A percentile compares a stretch with the other conserved stretches of the same genome.
Conservation (phyloP, 2,888 invertebrate species). For the Sinohyriopsis cumingii region DNA sequence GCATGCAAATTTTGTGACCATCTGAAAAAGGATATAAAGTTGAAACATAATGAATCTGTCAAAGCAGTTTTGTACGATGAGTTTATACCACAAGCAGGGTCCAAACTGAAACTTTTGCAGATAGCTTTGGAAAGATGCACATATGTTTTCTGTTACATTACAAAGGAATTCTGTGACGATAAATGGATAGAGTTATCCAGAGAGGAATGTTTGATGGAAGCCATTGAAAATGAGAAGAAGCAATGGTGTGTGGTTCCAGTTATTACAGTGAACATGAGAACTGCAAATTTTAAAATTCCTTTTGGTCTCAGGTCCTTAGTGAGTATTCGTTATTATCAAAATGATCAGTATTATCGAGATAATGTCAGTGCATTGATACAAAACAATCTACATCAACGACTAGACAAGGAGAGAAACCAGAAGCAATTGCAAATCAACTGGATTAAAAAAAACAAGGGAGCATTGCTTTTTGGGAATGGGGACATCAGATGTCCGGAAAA, state of each 20-base stretch:
- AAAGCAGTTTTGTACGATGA: constrained; percentile 47
- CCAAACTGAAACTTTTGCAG: constrained; percentile 32
- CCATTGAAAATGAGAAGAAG: constrained; percentile 51
- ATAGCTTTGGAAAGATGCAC: constrained; percentile 50
- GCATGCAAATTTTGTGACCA: constrained; percentile 43
- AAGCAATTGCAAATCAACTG: too few relatives aligned
- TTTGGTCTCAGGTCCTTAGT: constrained; percentile 19
- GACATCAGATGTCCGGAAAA: too few relatives aligned
- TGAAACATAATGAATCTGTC: constrained; percentile 21
- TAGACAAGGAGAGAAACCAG: too few relatives aligned
- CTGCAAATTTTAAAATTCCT: constrained; percentile 39
- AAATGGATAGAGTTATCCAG: constrained; percentile 52
- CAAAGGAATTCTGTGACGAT: constrained; percentile 47
- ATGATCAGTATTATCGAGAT: too few relatives aligned
- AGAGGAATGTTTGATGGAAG: constrained; percentile 55
- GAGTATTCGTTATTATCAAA: too few relatives aligned
- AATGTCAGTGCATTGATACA: too few relatives aligned
- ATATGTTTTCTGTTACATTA: constrained; percentile 55
- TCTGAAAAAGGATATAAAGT: constrained; percentile 28
- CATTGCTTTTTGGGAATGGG: too few relatives aligned
- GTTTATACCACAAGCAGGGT: constrained; percentile 24
- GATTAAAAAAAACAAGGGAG: too few relatives aligned
- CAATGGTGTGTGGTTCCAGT: constrained; percentile 62
- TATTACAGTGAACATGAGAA: constrained; percentile 27
- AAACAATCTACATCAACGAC: too few relatives aligned